Evolutionary conservation across 2,797 vertebrate genomes (phyloP).

Genomic region (Spheniscus humboldti): DNA sequence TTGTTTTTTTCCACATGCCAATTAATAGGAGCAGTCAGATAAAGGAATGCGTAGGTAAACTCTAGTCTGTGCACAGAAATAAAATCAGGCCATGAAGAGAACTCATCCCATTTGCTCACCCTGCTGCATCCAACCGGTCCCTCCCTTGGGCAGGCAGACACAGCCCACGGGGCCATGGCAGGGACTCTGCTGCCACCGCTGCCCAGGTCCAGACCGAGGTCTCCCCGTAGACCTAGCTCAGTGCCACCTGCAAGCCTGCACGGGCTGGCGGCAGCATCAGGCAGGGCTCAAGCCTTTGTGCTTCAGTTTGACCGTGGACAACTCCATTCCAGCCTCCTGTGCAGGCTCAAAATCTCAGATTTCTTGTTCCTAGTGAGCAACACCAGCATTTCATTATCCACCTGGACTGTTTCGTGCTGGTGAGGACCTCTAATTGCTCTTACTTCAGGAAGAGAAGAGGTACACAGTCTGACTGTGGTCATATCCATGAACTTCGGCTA

Average conservation of each 20-base stretch:
- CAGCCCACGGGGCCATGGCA: rapidly evolving
- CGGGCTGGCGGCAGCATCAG: rapidly evolving
- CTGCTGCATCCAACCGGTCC: neutral
- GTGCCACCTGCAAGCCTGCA: neutral
- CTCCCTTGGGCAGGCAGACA: neutral
- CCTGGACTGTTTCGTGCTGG: neutral
- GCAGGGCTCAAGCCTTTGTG: neutral
- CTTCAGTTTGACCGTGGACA: neutral
- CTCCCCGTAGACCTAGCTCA: no score
- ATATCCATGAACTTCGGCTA: neutral
- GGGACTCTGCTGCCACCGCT: neutral
- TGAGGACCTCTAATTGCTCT: neutral
- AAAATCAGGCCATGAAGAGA: neutral
- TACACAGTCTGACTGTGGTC: neutral
- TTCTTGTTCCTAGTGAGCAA: neutral
- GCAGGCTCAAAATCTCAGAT: neutral
- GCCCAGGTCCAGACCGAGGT: neutral
- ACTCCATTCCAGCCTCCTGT: neutral
- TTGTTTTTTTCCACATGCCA: neutral
- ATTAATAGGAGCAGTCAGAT: neutral
- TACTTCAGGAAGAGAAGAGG: neutral
- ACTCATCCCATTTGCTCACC: neutral
- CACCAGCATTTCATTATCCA: neutral
- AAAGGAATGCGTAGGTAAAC: neutral
- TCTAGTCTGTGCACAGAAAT: neutral